Base-by-base conservation (phyloP, 2,113 vertebrate genomes). In the Antechinus flavipes region DNA sequence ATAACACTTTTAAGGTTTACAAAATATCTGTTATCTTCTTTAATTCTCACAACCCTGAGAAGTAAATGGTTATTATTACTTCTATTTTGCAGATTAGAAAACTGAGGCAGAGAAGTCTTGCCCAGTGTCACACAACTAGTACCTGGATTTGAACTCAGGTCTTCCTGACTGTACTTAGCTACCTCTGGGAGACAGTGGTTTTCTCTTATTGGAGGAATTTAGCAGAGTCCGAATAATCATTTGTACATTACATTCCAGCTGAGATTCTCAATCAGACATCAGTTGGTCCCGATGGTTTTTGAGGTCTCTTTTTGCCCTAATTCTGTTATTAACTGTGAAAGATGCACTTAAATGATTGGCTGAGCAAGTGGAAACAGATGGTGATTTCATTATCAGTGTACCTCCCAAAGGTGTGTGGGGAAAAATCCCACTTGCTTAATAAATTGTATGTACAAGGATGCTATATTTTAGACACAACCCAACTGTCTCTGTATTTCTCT, bases 381-480 rank as follows among this genome's bases (percentile, higher is more conserved):
- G 96, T 97, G 97, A 93, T 96, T 98, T 96, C 95, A 89, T 91
- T 97, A 96, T 94, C 95, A 95, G 95, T 95, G 94, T 35, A 7
- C 68, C 95, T 93, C 90, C 8, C 19, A 95, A 92, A 96, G 54
- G 25, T 58, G 47, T 95, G 49, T 55, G 89, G 90, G 50, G 90
- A 54, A 92, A 93, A 96, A 91, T 49, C n/a, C 16, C n/a, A 8
- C 68, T 84, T 84, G n/a, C 6, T 22, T 84, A 84, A 84, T 84
- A 42, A 42, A 42, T n/a, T 42, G 6, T 84, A 8, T 23, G 16
- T 76, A 42, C 16, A 84, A 42, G 14, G n/a, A 84, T 84, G n/a
- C 68, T 42, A 42, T 84, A 14, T 6, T 23, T 84, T 14, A 76
- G 16, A 76, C 35, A n/a, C 68, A n/a, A 84, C 19, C 16, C 35